A percentile compares a stretch with the other conserved stretches of the same genome.
These are phyloP conservation scores for Mastomys natalensis DNA, from an alignment of 2,113 vertebrate species.

Conservation along the genomic window DNA sequence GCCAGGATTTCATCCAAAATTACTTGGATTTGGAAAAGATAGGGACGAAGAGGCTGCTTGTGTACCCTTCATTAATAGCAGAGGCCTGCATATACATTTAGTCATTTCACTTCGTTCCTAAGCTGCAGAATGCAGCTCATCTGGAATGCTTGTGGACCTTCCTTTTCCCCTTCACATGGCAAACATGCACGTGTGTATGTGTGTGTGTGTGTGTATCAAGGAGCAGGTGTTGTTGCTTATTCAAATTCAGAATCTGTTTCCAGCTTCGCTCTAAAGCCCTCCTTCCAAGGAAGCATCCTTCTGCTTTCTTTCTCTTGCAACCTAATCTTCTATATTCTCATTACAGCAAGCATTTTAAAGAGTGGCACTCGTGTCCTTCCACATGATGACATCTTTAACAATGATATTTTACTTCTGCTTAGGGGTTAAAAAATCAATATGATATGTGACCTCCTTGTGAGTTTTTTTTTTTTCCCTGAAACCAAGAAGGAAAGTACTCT, in stretches of 20 bases:
- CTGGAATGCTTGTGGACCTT: conserved; percentile 33
- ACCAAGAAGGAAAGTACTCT: conserved; percentile 74
- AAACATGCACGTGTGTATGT: neutral
- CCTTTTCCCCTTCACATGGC: conserved; percentile 31
- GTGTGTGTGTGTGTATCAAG: neutral
- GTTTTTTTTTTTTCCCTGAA: conserved; percentile 45
- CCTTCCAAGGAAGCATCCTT: neutral
- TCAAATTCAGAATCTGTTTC: conserved; percentile 56
- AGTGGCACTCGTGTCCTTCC: conserved; percentile 68
- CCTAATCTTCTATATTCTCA: conserved; percentile 43
- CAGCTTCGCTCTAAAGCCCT: neutral
- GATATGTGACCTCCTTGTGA: conserved; percentile 66
- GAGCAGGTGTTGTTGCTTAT: conserved; percentile 68
- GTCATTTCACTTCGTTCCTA: neutral
- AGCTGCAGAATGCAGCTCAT: conserved; percentile 4
- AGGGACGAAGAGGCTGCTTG: neutral
- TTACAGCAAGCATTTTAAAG: conserved; percentile 62
- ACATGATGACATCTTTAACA: conserved; percentile 60
- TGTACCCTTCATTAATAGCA: neutral
- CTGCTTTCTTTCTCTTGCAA: neutral
- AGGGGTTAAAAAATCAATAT: conserved; percentile 77
- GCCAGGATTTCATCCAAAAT: neutral
- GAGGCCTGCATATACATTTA: neutral
- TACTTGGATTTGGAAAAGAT: neutral
- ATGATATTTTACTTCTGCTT: conserved; percentile 56